Evolutionary conservation across 1,140 invertebrate species (phyloP), one percentile per base, ranked within the genome.

Genomic region (Pogonomyrmex barbatus): DNA sequence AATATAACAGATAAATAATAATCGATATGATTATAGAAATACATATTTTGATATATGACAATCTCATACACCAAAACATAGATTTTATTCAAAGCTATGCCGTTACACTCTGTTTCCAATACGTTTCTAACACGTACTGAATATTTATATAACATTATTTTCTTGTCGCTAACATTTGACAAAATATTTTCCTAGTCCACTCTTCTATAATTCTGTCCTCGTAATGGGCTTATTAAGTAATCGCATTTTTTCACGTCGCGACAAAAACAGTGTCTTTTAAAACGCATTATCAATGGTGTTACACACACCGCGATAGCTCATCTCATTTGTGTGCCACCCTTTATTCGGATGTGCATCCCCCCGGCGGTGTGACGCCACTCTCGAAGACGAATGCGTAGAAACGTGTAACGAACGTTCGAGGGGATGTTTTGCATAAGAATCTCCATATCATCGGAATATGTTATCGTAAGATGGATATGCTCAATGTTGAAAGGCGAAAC

Each of bases 371-470:
- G 65, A 81, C 77, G 63, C 62, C 47, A n/a, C 58, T 65, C 45
- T 30, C 76, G 75, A 88, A 87, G 85, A 87, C 73, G 73, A 63
- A 85, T 76, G 87, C 87, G 24, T 52, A 6, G 45, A 67, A 79
- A 79, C 76, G 77, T 89, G 78, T 82, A 82, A 86, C 75, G 89
- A 88, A 90, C 86, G 87, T 89, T 91, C 88, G 78, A 90, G 86
- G 78, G 70, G 70, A 89, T 77, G 50, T 60, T 68, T 82, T 90
- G 82, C 88, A 88, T 87, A 87, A 85, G 78, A 84, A 87, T 76
- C 84, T 89, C 87, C 90, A 90, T 87, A 79, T 86, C 70, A 24
- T 24, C 50, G 78, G 78, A 81, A 81, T 81, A 81, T 70, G 63
- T 81, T 81, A 81, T 71, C 78, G 78, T 81, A 81, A 81, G 78